Evolutionary conservation across 2,797 vertebrate genomes (phyloP).

Genomic region (Brachyrhaphis roseni): DNA sequence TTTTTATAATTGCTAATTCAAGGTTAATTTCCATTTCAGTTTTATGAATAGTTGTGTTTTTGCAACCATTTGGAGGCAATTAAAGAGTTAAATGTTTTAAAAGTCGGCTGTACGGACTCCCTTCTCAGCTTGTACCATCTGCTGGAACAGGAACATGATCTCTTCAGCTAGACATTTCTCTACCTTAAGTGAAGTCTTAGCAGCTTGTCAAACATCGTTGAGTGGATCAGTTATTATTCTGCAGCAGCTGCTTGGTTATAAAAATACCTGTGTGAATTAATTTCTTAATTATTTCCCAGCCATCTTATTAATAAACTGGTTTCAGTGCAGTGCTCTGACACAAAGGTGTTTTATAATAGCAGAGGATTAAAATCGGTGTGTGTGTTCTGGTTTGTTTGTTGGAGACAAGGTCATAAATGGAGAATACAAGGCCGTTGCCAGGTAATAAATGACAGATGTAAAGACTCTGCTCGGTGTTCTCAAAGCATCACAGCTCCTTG

Average conservation of each 20-base stretch:
- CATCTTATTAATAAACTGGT: background rate
- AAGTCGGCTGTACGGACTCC: background rate
- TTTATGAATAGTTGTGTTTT: background rate
- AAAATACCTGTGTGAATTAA: background rate
- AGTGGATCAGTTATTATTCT: slow-evolving; percentile 2
- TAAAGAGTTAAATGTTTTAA: slow-evolving; percentile 1
- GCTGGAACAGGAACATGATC: slow-evolving; percentile 10
- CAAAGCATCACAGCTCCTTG: background rate
- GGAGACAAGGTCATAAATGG: background rate
- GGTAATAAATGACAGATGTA: background rate
- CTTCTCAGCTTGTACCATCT: background rate
- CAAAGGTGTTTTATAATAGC: background rate
- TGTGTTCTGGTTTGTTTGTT: background rate
- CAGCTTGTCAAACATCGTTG: slow-evolving; percentile 49
- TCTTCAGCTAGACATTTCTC: slow-evolving; percentile 24
- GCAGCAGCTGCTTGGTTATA: background rate
- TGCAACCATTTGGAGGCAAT: background rate
- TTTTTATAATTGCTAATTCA: background rate
- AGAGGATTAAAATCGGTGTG: background rate
- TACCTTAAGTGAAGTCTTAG: slow-evolving; percentile 43
- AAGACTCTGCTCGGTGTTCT: background rate
- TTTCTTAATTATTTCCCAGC: background rate
- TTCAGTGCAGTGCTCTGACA: background rate
- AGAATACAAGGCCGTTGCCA: background rate
- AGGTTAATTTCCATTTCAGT: background rate